These are phyloP conservation scores for Caenorhabditis uteleia DNA, from an alignment of 2,888 invertebrate species.

Conservation along the genomic window DNA sequence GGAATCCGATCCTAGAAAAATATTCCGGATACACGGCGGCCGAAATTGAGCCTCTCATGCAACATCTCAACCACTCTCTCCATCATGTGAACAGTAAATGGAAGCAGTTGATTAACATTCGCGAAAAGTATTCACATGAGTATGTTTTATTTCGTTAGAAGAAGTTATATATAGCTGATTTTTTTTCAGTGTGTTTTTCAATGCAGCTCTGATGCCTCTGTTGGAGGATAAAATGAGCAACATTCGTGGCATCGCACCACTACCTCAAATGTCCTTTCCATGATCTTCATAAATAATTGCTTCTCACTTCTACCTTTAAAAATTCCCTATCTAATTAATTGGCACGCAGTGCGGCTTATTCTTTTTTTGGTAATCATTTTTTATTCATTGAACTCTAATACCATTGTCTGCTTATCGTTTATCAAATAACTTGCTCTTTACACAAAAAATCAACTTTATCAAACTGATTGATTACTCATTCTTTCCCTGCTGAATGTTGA, in stretches of 20 bases:
- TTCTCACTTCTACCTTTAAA: too few relatives aligned
- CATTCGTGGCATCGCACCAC: not conserved
- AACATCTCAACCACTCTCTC: constrained; percentile 60
- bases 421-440: too few relatives aligned
- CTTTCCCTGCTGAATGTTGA: too few relatives aligned
- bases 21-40: constrained; percentile 55
- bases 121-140: constrained; percentile 62
- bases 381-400: too few relatives aligned
- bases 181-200: constrained; percentile 44
- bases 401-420: too few relatives aligned
- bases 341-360: constrained; percentile 4
- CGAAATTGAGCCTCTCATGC: constrained; percentile 56
- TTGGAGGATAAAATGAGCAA: constrained; percentile 5
- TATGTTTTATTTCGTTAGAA: constrained; percentile 16
- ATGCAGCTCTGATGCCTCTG: constrained; percentile 27
- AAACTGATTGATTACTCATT: too few relatives aligned
- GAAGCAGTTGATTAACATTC: constrained; percentile 44
- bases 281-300: too few relatives aligned
- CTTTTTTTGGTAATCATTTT: not conserved
- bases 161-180: not conserved
- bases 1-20: constrained; percentile 55
- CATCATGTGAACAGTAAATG: constrained; percentile 17
- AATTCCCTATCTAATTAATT: not conserved
- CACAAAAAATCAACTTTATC: too few relatives aligned
- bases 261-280: constrained; percentile 9